These are phyloP conservation scores for Oeneis ivallda DNA, from an alignment of 2,888 invertebrate species.

Conservation along the genomic window DNA sequence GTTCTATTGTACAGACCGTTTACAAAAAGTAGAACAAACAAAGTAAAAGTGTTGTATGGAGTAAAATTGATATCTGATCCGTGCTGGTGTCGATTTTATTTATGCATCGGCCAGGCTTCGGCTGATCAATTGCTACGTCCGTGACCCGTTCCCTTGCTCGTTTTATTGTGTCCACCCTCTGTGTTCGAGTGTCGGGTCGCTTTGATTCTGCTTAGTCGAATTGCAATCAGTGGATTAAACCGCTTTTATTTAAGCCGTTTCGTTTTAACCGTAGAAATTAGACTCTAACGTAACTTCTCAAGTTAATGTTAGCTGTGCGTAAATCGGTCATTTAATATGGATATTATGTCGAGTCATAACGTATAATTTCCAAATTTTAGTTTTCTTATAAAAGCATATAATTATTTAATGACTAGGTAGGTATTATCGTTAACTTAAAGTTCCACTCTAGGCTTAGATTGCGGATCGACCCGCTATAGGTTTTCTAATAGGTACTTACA, in stretches of 20 bases:
- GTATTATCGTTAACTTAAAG: no score
- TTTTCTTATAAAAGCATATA: no score
- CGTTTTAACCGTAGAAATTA: background rate
- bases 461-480: no score
- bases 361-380: no score
- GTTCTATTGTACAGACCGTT: constrained; percentile 1
- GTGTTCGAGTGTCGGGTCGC: background rate
- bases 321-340: no score
- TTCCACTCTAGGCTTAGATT: no score
- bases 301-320: no score
- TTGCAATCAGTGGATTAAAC: background rate
- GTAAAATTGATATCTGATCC: constrained; percentile 11
- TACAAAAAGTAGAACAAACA: constrained; percentile 6
- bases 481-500: no score
- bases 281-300: no score
- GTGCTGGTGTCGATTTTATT: constrained; percentile 4
- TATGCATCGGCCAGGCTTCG: constrained; percentile 5
- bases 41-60: constrained; percentile 3
- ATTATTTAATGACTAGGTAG: no score
- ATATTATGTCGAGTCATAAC: no score
- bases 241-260: background rate
- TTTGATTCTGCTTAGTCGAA: no score
- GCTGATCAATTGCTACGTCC: constrained; percentile 12
- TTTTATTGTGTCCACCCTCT: background rate
- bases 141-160: constrained; percentile 5